Base-by-base conservation (phyloP, 2,888 invertebrate genomes). In the Melipona bicolor region DNA sequence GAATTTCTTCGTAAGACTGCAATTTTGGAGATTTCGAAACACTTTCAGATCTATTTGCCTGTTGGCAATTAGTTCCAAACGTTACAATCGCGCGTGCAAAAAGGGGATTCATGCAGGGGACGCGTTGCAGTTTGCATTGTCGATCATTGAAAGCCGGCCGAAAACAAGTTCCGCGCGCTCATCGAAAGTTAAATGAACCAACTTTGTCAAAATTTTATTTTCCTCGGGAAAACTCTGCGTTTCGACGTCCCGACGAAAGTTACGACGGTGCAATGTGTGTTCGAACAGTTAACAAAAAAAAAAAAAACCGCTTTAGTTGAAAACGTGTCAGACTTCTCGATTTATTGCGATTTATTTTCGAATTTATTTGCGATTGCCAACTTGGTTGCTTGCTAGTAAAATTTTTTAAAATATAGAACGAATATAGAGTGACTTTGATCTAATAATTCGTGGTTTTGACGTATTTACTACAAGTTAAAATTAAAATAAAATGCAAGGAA, bases 111-210 rank as follows among this genome's bases (percentile, higher is more conserved):
- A 3, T 9, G 32, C 24, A n/a, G 59, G 49, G 43, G 62, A 65
- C 21, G 21, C 21, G 32, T n/a, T 9, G 11, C 9, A 69, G n/a
- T 59, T 65, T 52, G 17, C 59, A 27, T 32, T 24, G 64, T 70
- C 64, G 62, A 68, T 77, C 61, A 83, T 83, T 43, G 73, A 65
- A 71, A 67, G 3, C 36, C 15, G 43, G 11, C 15, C 6, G 27
- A n/a, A 56, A 73, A 65, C 64, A 49, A 67, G 52, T 67, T 67
- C 19, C 50, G 19, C 4, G 59, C 36, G 27, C 67, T 36, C 56
- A 32, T 64, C 43, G 24, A n/a, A 77, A 75, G 54, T 75, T 83
- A 67, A 70, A 83, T 71, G 74, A 83, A 62, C 5, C 21, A 67
- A 67, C 21, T 56, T 17, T 1, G 65, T 52, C 9, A 17, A 62